Evolutionary conservation across 2,113 vertebrate species (phyloP).

Genomic region (Panthera uncia): DNA sequence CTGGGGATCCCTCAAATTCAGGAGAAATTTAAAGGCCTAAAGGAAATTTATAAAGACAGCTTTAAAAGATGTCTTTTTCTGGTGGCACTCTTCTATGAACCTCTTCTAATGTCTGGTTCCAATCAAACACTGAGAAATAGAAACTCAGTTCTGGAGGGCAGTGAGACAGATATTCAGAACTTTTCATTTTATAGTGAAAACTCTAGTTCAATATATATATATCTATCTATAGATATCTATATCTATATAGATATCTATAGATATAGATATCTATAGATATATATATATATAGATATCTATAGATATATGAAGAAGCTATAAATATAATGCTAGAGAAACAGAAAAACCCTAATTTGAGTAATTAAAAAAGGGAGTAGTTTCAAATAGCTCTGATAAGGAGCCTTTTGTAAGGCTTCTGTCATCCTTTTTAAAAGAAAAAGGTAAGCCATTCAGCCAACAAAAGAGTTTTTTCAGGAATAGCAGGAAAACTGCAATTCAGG

Average conservation of each 20-base stretch:
- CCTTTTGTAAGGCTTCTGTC: not conserved
- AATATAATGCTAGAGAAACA: not conserved
- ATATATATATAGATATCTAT: no score
- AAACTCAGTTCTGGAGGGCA: not conserved
- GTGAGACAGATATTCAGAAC: not conserved
- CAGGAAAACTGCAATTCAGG: not conserved
- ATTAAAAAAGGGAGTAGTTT: not conserved
- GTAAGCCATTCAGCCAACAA: not conserved
- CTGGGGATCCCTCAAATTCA: not conserved
- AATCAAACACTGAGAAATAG: constrained; percentile 9
- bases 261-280: no score
- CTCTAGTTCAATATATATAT: not conserved
- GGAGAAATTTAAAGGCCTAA: not conserved
- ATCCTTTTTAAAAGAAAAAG: not conserved
- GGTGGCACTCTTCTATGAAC: not conserved
- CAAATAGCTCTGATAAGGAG: not conserved
- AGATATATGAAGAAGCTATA: not conserved
- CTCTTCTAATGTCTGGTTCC: not conserved
- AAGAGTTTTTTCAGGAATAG: not conserved
- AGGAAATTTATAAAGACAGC: not conserved
- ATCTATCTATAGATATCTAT: no score
- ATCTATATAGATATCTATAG: no score
- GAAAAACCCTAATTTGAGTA: constrained; percentile 31
- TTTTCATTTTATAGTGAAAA: constrained; percentile 7
- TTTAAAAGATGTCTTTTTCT: not conserved